Evolutionary conservation across 1,140 invertebrate genomes (phyloP), one percentile per base, ranked within the genome.

Genomic region (Zaprionus capensis): DNA sequence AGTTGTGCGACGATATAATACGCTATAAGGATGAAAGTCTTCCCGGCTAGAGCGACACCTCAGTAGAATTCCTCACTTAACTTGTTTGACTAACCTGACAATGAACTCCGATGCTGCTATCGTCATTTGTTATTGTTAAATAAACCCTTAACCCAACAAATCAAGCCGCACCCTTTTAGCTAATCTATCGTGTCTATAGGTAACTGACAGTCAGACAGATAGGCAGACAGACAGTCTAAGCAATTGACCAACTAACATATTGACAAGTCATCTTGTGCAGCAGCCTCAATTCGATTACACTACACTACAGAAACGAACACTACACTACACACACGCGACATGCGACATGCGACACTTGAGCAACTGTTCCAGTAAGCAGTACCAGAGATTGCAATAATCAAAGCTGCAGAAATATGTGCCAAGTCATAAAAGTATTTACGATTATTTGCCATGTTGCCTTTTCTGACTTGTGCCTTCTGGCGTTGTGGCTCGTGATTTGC

Each of bases 351-450:
- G 24, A 55, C 55, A 49, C 31, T 34, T 5, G 22, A 51, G 20
- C 57, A 49, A 49, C 38, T 31, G 56, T 68, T 68, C 44, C 24
- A 46, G 15, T 61, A 36, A 41, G 5, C 20, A 31, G 26, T 71
- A 20, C 41, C 36, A 53, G 46, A 67, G 80, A 81, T 81, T 87
- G 81, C 81, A 84, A 78, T 87, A 87, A 88, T 88, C 83, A 88
- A 84, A 84, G 73, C 83, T 87, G 83, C 83, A 86, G 61, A 87
- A 86, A 80, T 80, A 83, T 87, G 82, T 85, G 80, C 70, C 78
- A 49, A 84, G 81, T 87, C 84, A 87, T 71, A 76, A 67, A 76
- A 65, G 22, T 76, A 55, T 79, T 76, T 68, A 68, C 41, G 58
- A 49, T 34, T 62, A 22, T 71, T 64, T 49, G 41, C 41, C 46